phyloP scores from a whole-genome alignment of 1,140 invertebrate species.

The Camponotus vicinus region DNA sequence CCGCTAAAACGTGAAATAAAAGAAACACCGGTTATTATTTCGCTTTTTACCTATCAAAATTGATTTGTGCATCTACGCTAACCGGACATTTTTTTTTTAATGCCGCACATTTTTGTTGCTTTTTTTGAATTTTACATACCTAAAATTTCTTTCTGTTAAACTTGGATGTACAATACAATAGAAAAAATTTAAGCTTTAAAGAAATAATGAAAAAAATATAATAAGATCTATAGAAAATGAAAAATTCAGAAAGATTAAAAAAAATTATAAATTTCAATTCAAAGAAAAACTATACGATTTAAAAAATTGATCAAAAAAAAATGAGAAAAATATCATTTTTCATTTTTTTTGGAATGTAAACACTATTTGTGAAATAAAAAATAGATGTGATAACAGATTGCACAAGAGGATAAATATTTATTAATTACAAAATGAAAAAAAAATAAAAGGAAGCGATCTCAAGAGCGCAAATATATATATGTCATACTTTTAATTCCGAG shows the following conservation, averaged over 20 bases:
- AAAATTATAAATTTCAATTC: background rate
- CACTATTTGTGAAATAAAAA: background rate
- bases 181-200: background rate
- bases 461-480: background rate
- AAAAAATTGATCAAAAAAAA: background rate
- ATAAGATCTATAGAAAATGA: background rate
- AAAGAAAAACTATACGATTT: background rate
- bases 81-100: background rate
- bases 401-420: conserved; percentile 8
- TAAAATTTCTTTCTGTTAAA: background rate
- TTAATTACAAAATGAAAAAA: conserved; percentile 30
- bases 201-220: background rate
- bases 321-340: background rate
- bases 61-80: background rate
- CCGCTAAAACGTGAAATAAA: conserved; percentile 20
- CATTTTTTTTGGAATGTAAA: background rate
- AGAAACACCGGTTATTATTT: conserved; percentile 29
- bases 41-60: background rate
- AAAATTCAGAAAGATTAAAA: background rate
- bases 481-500: background rate
- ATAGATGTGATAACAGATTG: background rate
- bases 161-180: too few relatives aligned
- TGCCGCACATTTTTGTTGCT: background rate
- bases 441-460: background rate
- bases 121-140: background rate